Conservation (phyloP, 2,888 invertebrate genomes). For the Papilio elwesi region DNA sequence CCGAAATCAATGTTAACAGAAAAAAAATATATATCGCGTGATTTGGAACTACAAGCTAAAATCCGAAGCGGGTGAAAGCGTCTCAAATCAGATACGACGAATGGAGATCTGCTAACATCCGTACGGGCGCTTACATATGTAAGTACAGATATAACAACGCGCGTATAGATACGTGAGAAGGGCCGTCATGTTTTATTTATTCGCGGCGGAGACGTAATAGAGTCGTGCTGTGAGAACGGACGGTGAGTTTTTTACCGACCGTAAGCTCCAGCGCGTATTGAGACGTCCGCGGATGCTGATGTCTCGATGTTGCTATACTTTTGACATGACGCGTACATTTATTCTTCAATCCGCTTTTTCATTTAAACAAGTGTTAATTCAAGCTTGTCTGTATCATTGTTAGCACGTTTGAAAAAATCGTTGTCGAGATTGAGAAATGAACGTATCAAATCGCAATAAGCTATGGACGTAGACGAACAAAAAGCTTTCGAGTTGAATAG, state of each 20-base stretch:
- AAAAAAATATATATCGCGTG: constrained; percentile 36
- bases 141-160: constrained; percentile 58
- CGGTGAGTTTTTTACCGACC: constrained; percentile 79
- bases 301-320: constrained; percentile 77
- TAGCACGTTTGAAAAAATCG: constrained; percentile 26
- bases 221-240: constrained; percentile 82
- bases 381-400: constrained; percentile 41
- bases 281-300: constrained; percentile 81
- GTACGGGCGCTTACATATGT: constrained; percentile 63
- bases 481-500: constrained; percentile 42
- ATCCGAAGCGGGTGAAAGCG: constrained; percentile 61
- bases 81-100: constrained; percentile 74
- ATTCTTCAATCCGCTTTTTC: constrained; percentile 67
- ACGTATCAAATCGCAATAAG: constrained; percentile 28
- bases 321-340: constrained; percentile 76
- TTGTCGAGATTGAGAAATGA: constrained; percentile 22
- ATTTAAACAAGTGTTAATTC: constrained; percentile 48
- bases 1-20: constrained; percentile 32
- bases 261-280: constrained; percentile 71
- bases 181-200: constrained; percentile 85
- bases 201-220: constrained; percentile 80
- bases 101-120: constrained; percentile 79
- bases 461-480: constrained; percentile 13
- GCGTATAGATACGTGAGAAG: constrained; percentile 76
- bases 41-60: constrained; percentile 41